These are phyloP conservation scores for Atrina japonica DNA, from an alignment of 2,888 invertebrate genomes.

Conservation along the genomic window DNA sequence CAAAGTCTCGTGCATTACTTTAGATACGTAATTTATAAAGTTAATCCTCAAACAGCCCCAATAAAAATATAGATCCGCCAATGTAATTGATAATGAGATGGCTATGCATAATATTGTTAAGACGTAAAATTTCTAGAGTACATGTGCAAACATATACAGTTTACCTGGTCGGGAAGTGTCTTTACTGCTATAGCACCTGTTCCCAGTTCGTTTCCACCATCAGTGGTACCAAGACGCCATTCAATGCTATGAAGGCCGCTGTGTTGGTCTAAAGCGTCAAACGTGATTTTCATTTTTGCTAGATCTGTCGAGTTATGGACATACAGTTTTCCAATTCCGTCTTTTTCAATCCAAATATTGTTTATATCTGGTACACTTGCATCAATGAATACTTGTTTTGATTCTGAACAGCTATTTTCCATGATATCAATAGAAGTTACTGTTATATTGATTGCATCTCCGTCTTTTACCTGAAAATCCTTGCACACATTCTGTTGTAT, in stretches of 20 bases:
- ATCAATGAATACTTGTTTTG: conserved; percentile 51
- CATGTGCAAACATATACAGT: too few species aligned
- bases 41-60: too few species aligned
- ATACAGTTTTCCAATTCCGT: conserved; percentile 47
- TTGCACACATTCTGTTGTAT: conserved; percentile 44
- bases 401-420: conserved; percentile 42
- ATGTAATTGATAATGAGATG: too few species aligned
- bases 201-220: conserved; percentile 24
- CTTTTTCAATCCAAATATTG: conserved; percentile 51
- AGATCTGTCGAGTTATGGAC: conserved; percentile 57
- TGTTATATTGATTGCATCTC: conserved; percentile 47
- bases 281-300: conserved; percentile 49
- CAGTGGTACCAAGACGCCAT: conserved; percentile 26
- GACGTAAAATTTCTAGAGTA: too few species aligned
- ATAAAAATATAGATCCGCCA: too few species aligned
- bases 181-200: too few species aligned
- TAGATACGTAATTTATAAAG: too few species aligned
- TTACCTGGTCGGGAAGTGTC: too few species aligned
- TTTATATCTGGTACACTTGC: conserved; percentile 50
- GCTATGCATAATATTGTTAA: too few species aligned
- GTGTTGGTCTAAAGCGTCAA: conserved; percentile 57
- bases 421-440: conserved; percentile 54
- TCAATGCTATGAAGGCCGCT: conserved; percentile 55
- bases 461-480: conserved; percentile 42
- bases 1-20: too few species aligned